A percentile compares a stretch with the other conserved stretches of the same genome.
phyloP scores from a whole-genome alignment of 2,113 vertebrate genomes.

The Ceyx melanurus region DNA sequence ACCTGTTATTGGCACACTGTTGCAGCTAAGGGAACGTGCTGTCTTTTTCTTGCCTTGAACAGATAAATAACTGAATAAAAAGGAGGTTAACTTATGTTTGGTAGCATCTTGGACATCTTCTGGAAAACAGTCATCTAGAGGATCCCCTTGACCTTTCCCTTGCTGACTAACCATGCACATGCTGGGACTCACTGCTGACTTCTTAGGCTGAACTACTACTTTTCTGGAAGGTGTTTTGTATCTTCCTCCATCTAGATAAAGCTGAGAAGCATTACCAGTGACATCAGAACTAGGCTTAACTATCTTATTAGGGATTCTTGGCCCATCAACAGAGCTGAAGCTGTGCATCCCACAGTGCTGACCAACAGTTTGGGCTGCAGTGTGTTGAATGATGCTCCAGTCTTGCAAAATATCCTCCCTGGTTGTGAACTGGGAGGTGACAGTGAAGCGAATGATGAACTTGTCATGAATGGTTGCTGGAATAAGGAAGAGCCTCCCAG shows the following conservation, averaged over 20 bases:
- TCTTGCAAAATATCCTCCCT: conserved; percentile 87
- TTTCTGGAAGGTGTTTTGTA: conserved; percentile 38
- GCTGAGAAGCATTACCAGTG: neutral
- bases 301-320: neutral
- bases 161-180: neutral
- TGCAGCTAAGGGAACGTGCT: conserved; percentile 88
- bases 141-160: conserved; percentile 19
- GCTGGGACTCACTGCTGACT: neutral
- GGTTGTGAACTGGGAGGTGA: conserved; percentile 94
- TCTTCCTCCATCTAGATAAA: conserved; percentile 6
- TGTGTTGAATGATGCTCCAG: conserved; percentile 86
- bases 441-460: conserved; percentile 91
- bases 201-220: conserved; percentile 67
- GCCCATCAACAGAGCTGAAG: conserved; percentile 1
- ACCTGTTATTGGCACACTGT: conserved; percentile 75
- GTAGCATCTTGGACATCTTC: conserved; percentile 57
- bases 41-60: conserved; percentile 79
- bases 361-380: conserved; percentile 73
- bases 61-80: conserved; percentile 78
- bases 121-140: conserved; percentile 67
- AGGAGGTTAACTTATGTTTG: conserved; percentile 77
- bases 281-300: neutral
- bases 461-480: conserved; percentile 86
- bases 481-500: conserved; percentile 90
- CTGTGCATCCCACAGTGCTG: conserved; percentile 49